phyloP scores from a whole-genome alignment of 2,113 vertebrate species.

The Fregetta grallaria region DNA sequence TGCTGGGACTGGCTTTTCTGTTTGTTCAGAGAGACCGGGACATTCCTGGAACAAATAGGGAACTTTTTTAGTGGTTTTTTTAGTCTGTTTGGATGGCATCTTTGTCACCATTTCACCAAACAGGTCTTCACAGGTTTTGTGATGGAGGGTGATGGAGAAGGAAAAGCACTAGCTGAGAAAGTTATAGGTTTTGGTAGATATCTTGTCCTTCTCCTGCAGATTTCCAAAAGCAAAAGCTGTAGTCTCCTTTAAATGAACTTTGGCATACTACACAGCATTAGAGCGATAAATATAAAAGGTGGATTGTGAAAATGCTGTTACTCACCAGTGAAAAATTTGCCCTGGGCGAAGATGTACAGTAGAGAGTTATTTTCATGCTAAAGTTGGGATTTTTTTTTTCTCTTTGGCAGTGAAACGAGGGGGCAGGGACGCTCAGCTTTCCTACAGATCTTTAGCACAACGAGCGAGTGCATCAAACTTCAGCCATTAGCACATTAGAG shows the following conservation, averaged over 20 bases:
- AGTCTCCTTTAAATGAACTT: slow-evolving; percentile 77
- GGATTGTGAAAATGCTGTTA: slow-evolving; percentile 77
- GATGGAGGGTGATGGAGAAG: background rate
- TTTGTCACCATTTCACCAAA: background rate
- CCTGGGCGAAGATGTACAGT: slow-evolving; percentile 59
- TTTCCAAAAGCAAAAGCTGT: background rate
- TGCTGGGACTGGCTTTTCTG: background rate
- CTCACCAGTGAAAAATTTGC: slow-evolving; percentile 77
- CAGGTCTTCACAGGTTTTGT: background rate
- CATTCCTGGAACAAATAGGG: background rate
- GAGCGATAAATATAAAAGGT: slow-evolving; percentile 70
- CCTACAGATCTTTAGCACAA: background rate
- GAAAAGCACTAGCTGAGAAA: background rate
- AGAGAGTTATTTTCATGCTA: slow-evolving; percentile 50
- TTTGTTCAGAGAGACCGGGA: background rate
- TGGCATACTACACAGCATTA: slow-evolving; percentile 57
- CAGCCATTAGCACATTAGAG: background rate
- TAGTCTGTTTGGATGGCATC: background rate
- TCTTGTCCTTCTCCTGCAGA: background rate
- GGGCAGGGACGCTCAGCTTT: background rate
- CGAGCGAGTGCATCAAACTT: background rate
- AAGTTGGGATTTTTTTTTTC: background rate
- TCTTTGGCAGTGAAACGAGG: background rate
- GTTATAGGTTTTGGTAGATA: background rate
- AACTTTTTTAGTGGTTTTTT: background rate